A percentile compares a stretch with the other conserved stretches of the same genome.
Conservation (phyloP, 2,888 invertebrate genomes). For the Drosophila stalkeri region DNA sequence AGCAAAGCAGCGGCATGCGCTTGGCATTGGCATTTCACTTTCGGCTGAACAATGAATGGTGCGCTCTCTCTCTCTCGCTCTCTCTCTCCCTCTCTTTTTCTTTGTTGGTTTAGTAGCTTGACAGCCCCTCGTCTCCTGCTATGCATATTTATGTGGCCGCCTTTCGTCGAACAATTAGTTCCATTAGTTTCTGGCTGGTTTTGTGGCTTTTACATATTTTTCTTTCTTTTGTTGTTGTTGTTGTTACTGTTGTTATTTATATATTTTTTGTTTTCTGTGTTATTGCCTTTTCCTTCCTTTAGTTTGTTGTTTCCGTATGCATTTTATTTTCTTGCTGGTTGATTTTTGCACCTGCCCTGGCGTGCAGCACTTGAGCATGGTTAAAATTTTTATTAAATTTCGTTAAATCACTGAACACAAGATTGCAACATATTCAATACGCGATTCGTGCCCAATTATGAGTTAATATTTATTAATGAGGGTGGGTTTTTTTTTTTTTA, state of each 20-base stretch:
- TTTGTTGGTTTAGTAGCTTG: neutral
- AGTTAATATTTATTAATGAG: slow-evolving; percentile 76
- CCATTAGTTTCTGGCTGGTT: slow-evolving; percentile 69
- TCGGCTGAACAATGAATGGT: slow-evolving; percentile 58
- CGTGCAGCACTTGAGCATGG: slow-evolving; percentile 58
- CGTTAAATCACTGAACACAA: slow-evolving; percentile 45
- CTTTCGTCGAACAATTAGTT: slow-evolving; percentile 76
- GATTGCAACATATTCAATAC: slow-evolving; percentile 36
- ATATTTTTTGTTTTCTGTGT: slow-evolving; percentile 30
- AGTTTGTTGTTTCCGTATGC: slow-evolving; percentile 65
- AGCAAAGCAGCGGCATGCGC: slow-evolving; percentile 50
- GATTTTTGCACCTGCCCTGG: slow-evolving; percentile 51
- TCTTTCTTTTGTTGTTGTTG: slow-evolving; percentile 18
- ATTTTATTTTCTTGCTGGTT: slow-evolving; percentile 66
- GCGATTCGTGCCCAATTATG: slow-evolving; percentile 63
- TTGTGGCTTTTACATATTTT: slow-evolving; percentile 33
- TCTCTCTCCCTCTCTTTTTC: neutral
- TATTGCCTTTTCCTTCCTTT: slow-evolving; percentile 73
- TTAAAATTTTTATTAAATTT: slow-evolving; percentile 57
- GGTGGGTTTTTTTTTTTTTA: slow-evolving; percentile 27
- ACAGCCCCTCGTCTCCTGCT: neutral
- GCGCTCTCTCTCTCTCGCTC: neutral
- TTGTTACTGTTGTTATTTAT: neutral
- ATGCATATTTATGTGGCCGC: slow-evolving; percentile 63
- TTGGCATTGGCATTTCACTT: slow-evolving; percentile 80